These are phyloP conservation scores for Hippocampus zosterae DNA, from an alignment of 2,113 vertebrate species.

Conservation along the genomic window DNA sequence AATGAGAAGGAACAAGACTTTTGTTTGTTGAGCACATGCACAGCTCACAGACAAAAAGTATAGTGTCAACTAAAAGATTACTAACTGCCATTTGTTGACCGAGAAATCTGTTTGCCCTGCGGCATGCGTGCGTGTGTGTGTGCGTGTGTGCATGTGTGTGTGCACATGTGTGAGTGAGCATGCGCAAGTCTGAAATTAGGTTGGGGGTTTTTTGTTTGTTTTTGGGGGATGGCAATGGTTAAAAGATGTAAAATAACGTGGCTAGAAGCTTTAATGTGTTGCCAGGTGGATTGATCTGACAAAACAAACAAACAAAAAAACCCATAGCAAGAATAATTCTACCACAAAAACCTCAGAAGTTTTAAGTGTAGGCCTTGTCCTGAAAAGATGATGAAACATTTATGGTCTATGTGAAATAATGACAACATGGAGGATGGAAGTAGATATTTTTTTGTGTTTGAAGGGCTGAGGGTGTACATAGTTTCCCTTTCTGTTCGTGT, in stretches of 20 bases:
- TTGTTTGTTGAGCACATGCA: no score
- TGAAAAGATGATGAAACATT: background rate
- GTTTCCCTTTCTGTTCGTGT: background rate
- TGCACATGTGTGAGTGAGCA: no score
- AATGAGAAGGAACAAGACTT: no score
- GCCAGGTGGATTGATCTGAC: background rate
- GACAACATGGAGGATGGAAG: background rate
- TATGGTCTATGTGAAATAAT: background rate
- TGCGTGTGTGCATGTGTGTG: no score
- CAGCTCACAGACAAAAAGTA: no score
- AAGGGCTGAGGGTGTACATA: background rate
- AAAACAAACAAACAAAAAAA: background rate
- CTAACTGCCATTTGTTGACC: no score
- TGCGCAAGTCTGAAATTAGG: no score
- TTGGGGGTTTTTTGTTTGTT: background rate
- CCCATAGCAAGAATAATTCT: background rate
- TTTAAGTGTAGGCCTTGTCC: background rate
- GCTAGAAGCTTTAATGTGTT: background rate
- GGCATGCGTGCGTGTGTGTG: no score
- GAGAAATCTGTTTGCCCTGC: no score
- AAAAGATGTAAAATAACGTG: background rate
- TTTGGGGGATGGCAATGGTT: background rate
- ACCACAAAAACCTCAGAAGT: background rate
- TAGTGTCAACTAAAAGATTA: no score
- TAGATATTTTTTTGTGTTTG: background rate